Evolutionary conservation across 2,113 vertebrate genomes (phyloP).

Genomic region (Strix uralensis): DNA sequence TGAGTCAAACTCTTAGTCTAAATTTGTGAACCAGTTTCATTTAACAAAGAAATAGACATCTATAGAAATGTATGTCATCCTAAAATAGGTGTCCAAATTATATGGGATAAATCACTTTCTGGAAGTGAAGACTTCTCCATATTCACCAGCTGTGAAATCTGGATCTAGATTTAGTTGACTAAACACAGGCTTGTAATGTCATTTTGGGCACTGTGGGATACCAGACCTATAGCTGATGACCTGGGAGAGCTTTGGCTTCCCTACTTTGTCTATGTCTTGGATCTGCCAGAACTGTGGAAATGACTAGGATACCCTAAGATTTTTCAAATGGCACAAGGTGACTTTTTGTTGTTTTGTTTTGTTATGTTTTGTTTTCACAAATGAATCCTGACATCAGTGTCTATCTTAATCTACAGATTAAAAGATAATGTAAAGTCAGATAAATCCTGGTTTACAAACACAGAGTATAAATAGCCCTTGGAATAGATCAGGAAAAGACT

Average conservation of each 20-base stretch:
- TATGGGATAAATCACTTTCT: neutral
- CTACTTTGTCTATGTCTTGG: neutral
- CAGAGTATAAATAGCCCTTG: neutral
- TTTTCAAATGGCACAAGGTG: neutral
- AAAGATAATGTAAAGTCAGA: neutral
- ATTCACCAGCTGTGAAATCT: neutral
- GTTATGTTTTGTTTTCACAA: neutral
- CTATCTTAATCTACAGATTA: neutral
- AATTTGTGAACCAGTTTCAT: neutral
- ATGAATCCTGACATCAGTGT: neutral
- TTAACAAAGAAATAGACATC: neutral
- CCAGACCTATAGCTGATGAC: neutral
- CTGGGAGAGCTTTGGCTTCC: neutral
- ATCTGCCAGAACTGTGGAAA: neutral
- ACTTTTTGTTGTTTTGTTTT: no score
- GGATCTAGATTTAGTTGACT: neutral
- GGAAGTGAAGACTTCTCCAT: neutral
- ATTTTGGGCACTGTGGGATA: neutral
- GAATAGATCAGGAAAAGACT: neutral
- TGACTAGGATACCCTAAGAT: neutral
- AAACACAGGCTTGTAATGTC: neutral
- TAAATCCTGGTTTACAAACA: neutral
- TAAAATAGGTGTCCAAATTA: neutral
- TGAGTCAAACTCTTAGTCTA: neutral
- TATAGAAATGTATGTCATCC: neutral